A percentile compares a stretch with the other conserved stretches of the same genome.
These are phyloP conservation scores for Drosophila carrolli DNA, from an alignment of 1,140 invertebrate genomes.

Conservation along the genomic window DNA sequence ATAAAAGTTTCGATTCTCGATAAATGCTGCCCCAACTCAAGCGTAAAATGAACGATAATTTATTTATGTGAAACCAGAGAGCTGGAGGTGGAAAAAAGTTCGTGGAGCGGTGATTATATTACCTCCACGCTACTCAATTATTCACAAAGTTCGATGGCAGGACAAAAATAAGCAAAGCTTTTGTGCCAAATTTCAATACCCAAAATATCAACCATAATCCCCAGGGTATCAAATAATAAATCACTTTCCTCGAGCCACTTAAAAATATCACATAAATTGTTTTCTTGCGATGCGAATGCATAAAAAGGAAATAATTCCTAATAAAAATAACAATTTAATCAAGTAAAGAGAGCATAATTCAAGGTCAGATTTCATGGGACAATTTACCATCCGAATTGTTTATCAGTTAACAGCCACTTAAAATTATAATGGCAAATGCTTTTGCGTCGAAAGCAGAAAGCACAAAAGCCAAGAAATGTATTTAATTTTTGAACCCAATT, in stretches of 20 bases:
- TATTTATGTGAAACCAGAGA: conserved; percentile 44
- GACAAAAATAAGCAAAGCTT: conserved; percentile 9
- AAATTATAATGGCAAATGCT: conserved; percentile 26
- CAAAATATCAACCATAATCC: conserved; percentile 11
- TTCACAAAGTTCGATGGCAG: conserved; percentile 15
- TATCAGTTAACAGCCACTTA: conserved; percentile 24
- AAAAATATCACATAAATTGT: conserved; percentile 36
- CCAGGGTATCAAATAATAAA: conserved; percentile 18
- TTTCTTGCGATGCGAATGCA: conserved; percentile 19
- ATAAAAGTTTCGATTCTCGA: conserved; percentile 52
- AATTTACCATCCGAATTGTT: conserved; percentile 26
- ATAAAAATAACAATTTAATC: conserved; percentile 20
- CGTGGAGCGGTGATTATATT: not conserved
- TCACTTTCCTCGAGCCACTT: conserved; percentile 29
- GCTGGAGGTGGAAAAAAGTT: conserved; percentile 3
- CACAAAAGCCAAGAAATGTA: not conserved
- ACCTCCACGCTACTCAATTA: conserved; percentile 16
- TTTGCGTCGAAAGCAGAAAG: conserved; percentile 14
- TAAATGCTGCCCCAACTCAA: conserved; percentile 30
- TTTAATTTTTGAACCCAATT: not conserved
- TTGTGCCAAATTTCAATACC: conserved; percentile 30
- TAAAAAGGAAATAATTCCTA: conserved; percentile 27
- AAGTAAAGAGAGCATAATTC: conserved; percentile 6
- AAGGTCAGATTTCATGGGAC: conserved; percentile 12
- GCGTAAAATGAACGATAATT: conserved; percentile 48